These are phyloP conservation scores for Biston stratarius DNA, from an alignment of 2,888 invertebrate genomes.

Conservation along the genomic window DNA sequence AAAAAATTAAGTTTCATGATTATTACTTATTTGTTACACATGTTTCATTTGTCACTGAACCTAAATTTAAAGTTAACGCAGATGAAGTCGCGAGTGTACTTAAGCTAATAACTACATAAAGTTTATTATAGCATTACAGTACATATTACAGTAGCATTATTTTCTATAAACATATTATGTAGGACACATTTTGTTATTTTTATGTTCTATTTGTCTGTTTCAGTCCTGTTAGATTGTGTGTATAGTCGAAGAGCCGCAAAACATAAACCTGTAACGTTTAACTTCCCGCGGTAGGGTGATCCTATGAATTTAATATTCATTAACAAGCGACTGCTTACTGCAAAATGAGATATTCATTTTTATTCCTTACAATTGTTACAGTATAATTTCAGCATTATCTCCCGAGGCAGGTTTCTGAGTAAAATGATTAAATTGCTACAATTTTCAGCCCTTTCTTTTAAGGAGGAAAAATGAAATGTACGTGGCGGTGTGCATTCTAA, in stretches of 20 bases:
- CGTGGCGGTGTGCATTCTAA: constrained; percentile 51
- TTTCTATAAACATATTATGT: too few relatives aligned
- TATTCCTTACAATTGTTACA: constrained; percentile 73
- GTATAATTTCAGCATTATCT: constrained; percentile 78
- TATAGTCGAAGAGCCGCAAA: constrained; percentile 16
- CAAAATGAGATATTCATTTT: constrained; percentile 74
- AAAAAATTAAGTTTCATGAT: too few relatives aligned
- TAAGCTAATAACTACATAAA: too few relatives aligned
- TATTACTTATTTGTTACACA: too few relatives aligned
- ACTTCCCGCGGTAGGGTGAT: constrained; percentile 31
- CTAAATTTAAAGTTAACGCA: too few relatives aligned
- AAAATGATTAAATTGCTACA: constrained; percentile 76
- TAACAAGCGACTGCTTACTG: constrained; percentile 64
- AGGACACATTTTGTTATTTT: too few relatives aligned
- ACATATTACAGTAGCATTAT: too few relatives aligned
- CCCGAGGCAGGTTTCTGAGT: constrained; percentile 69
- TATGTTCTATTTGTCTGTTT: constrained; percentile 13
- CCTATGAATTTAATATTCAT: constrained; percentile 60
- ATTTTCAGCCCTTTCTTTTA: constrained; percentile 62
- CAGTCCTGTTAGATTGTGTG: neutral
- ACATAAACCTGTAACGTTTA: constrained; percentile 26
- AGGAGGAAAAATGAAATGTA: constrained; percentile 46
- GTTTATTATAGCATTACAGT: too few relatives aligned
- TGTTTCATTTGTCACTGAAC: too few relatives aligned
- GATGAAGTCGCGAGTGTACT: too few relatives aligned